These are phyloP conservation scores for Aleiodes alternator DNA, from an alignment of 2,888 invertebrate genomes.

Conservation along the genomic window DNA sequence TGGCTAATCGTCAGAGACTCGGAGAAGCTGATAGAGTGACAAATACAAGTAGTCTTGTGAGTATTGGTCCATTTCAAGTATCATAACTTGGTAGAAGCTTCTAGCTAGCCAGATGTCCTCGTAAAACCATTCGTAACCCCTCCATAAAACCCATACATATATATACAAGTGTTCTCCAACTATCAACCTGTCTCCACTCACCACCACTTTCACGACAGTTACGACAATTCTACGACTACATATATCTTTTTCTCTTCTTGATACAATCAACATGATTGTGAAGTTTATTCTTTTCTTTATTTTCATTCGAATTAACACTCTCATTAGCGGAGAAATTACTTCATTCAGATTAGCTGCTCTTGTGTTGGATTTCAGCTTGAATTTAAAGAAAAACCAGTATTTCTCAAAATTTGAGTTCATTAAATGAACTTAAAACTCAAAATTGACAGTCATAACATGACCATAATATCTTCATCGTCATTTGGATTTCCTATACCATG, in stretches of 20 bases:
- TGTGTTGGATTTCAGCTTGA: too few species aligned
- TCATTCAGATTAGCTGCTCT: background rate
- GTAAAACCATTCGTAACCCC: constrained; percentile 65
- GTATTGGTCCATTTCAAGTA: background rate
- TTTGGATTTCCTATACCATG: too few species aligned
- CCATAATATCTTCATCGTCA: too few species aligned
- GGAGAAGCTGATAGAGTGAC: constrained; percentile 7
- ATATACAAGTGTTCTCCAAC: background rate
- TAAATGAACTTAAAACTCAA: too few species aligned
- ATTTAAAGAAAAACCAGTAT: too few species aligned
- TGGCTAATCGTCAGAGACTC: constrained; percentile 41
- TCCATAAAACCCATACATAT: constrained; percentile 66
- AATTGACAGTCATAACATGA: too few species aligned
- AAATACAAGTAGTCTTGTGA: background rate
- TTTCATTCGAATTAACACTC: background rate
- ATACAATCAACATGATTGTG: constrained; percentile 11
- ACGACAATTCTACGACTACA: constrained; percentile 29
- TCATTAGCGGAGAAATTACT: too few species aligned
- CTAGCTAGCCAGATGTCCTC: constrained; percentile 65
- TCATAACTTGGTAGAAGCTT: constrained; percentile 3
- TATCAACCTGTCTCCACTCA: constrained; percentile 31
- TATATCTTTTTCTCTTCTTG: background rate
- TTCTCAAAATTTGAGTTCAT: too few species aligned
- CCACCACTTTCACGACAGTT: constrained; percentile 15
- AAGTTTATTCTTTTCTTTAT: background rate